A percentile compares a stretch with the other conserved stretches of the same genome.
phyloP scores from a whole-genome alignment of 2,797 vertebrate genomes.

The Eospalax fontanierii region DNA sequence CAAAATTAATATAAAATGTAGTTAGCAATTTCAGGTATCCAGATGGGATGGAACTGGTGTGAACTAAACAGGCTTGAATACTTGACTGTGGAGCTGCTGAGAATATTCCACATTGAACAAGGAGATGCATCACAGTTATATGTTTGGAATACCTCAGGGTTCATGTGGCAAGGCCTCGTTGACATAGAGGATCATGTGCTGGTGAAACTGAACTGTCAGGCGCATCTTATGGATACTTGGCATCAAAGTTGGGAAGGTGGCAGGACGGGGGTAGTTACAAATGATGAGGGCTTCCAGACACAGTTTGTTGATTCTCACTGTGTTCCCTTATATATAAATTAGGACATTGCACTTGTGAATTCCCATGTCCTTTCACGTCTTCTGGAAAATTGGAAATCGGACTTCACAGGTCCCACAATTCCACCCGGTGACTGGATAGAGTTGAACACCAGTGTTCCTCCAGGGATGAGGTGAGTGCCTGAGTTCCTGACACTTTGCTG shows the following conservation, averaged over 20 bases:
- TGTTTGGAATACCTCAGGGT: not conserved
- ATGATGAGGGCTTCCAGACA: not conserved
- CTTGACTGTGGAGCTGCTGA: not conserved
- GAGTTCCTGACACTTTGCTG: not conserved
- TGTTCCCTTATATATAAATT: not conserved
- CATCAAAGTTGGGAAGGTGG: not conserved
- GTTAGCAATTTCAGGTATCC: not conserved
- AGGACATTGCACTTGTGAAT: not conserved
- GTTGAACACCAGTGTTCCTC: not conserved
- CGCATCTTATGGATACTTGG: not conserved
- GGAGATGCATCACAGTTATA: not conserved
- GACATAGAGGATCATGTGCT: not conserved
- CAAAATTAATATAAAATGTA: not conserved
- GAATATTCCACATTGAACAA: not conserved
- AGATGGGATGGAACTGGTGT: not conserved
- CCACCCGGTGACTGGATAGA: not conserved
- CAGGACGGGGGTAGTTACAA: too few relatives aligned
- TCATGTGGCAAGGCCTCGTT: not conserved
- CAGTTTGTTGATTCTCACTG: not conserved
- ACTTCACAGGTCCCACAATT: not conserved
- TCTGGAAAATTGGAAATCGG: not conserved
- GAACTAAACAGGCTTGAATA: not conserved
- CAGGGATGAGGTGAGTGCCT: not conserved
- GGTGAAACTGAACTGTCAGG: not conserved
- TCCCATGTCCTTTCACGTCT: too few relatives aligned